Percentiles rank a stretch among this genome's conserved stretches.
Conservation (phyloP, 2,797 vertebrate genomes). For the Fundulus diaphanus region DNA sequence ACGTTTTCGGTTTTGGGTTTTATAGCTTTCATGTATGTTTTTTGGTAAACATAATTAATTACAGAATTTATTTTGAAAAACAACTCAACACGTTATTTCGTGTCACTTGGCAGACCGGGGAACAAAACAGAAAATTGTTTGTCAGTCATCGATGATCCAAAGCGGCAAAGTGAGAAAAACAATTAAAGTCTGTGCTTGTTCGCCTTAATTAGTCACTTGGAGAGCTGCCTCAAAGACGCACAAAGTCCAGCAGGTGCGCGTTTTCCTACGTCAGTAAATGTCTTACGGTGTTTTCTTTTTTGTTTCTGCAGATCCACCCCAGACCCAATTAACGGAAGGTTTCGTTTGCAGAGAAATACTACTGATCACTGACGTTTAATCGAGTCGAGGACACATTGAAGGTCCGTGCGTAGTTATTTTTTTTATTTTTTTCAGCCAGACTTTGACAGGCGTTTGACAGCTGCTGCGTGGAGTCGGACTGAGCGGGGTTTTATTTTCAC, state of each 20-base stretch:
- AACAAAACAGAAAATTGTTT: neutral
- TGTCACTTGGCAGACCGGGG: neutral
- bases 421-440: neutral
- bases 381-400: fast-evolving
- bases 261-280: neutral
- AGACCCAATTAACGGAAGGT: neutral
- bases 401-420: fast-evolving
- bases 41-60: neutral
- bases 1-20: neutral
- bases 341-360: neutral
- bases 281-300: neutral
- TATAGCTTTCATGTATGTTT: neutral
- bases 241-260: neutral
- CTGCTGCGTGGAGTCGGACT: conserved; percentile 7
- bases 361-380: neutral
- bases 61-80: conserved; percentile 54
- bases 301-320: neutral
- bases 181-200: neutral
- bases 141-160: neutral
- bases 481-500: neutral
- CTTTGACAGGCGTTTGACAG: conserved; percentile 21
- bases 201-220: neutral
- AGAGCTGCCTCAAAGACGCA: neutral
- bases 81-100: fast-evolving
- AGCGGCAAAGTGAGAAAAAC: neutral